Evolutionary conservation across 2,888 invertebrate genomes (phyloP).

Genomic region (Camponotus fellah): DNA sequence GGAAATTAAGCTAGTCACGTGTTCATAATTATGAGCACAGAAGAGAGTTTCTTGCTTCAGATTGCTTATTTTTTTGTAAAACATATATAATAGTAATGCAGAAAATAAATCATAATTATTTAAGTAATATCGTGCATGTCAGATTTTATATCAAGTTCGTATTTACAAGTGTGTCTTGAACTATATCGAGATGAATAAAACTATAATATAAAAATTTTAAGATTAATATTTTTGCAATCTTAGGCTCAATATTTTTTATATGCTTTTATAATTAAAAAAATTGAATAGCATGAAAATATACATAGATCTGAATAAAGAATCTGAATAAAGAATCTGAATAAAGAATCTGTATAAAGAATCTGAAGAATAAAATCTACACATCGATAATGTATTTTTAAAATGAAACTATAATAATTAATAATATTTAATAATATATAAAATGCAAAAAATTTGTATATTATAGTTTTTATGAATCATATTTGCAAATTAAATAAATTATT

Average conservation of each 20-base stretch:
- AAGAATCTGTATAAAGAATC: too few species aligned
- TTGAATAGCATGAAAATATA: too few species aligned
- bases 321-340: not conserved
- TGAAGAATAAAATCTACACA: not conserved
- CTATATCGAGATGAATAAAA: not conserved
- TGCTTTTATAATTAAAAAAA: too few species aligned
- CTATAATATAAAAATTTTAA: not conserved
- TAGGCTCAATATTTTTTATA: too few species aligned
- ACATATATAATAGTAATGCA: not conserved
- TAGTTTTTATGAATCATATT: not conserved
- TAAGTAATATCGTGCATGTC: not conserved
- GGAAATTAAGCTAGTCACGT: constrained; percentile 84
- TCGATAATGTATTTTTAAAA: too few species aligned
- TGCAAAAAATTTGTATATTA: not conserved
- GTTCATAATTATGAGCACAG: constrained; percentile 83
- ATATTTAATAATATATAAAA: not conserved
- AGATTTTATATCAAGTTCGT: not conserved
- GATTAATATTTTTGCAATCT: not conserved
- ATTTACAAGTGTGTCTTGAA: not conserved
- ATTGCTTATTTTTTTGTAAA: constrained; percentile 32
- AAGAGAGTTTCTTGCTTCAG: constrained; percentile 51
- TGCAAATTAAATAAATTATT: not conserved
- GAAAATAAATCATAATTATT: constrained; percentile 31
- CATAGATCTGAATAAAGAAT: too few species aligned
- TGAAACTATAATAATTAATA: not conserved